Conservation (phyloP, 1,140 invertebrate genomes). For the Carcinoscorpius rotundicauda region DNA sequence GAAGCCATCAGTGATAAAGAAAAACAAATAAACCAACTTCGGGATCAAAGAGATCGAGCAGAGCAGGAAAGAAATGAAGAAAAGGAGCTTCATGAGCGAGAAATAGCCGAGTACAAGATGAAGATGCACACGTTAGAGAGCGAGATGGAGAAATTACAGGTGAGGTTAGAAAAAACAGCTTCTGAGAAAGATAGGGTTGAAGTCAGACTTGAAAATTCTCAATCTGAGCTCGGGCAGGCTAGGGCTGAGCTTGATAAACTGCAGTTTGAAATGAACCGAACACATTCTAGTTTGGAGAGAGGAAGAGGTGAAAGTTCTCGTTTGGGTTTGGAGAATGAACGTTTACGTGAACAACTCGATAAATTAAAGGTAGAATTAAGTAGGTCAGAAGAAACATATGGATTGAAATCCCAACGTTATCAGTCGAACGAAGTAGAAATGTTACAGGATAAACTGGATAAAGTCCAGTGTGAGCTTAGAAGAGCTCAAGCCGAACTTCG, state of each 20-base stretch:
- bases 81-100: constrained; percentile 79
- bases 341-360: constrained; percentile 33
- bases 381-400: constrained; percentile 8
- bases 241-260: constrained; percentile 86
- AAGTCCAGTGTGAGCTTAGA: constrained; percentile 64
- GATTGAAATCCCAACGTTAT: constrained; percentile 6
- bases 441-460: constrained; percentile 70
- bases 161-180: constrained; percentile 68
- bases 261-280: constrained; percentile 47
- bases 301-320: constrained; percentile 41
- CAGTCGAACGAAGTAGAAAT: constrained; percentile 21
- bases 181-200: constrained; percentile 82
- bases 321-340: constrained; percentile 77
- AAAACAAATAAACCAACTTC: constrained; percentile 82
- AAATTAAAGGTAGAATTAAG: constrained; percentile 18
- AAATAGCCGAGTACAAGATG: constrained; percentile 89
- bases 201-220: constrained; percentile 77
- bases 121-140: constrained; percentile 78
- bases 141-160: constrained; percentile 78
- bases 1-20: constrained; percentile 94
- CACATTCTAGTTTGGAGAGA: constrained; percentile 23
- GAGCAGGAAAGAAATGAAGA: constrained; percentile 95
- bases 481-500: constrained; percentile 61
- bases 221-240: constrained; percentile 83
- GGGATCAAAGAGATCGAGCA: constrained; percentile 85